Evolutionary conservation across 2,797 vertebrate genomes (phyloP).

Genomic region (Halcyon badia): DNA sequence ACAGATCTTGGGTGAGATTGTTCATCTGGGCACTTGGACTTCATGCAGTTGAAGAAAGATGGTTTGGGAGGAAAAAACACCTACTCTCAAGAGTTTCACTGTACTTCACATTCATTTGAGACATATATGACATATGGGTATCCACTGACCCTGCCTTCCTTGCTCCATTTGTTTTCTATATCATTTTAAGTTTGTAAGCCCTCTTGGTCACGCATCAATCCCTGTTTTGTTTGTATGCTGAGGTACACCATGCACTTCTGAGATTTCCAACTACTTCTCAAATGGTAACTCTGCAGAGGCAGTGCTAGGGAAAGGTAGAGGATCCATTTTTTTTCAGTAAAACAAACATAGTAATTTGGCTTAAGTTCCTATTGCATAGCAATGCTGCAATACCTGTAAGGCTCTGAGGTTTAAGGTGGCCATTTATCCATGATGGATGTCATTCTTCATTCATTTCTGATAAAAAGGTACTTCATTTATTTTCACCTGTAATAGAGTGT

Average conservation of each 20-base stretch:
- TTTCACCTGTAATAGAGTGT: neutral
- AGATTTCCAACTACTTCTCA: neutral
- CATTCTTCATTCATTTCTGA: neutral
- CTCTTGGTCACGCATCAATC: neutral
- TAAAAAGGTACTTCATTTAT: neutral
- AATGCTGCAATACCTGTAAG: neutral
- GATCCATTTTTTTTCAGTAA: neutral
- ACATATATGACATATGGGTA: neutral
- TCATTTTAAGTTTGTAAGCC: neutral
- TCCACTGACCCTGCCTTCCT: neutral
- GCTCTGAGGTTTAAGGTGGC: neutral
- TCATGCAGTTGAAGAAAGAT: neutral
- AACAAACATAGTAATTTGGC: neutral
- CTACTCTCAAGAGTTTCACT: neutral
- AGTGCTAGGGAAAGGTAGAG: neutral
- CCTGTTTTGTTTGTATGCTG: neutral
- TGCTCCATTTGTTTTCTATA: neutral
- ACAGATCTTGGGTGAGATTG: neutral
- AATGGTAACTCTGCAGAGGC: neutral
- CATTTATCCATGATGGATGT: neutral
- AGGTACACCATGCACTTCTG: neutral
- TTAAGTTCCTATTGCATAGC: neutral
- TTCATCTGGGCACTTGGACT: neutral
- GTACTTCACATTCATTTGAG: fast-evolving
- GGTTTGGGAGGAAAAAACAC: neutral